Conservation (phyloP, 2,113 vertebrate species). For the Geococcyx californianus region DNA sequence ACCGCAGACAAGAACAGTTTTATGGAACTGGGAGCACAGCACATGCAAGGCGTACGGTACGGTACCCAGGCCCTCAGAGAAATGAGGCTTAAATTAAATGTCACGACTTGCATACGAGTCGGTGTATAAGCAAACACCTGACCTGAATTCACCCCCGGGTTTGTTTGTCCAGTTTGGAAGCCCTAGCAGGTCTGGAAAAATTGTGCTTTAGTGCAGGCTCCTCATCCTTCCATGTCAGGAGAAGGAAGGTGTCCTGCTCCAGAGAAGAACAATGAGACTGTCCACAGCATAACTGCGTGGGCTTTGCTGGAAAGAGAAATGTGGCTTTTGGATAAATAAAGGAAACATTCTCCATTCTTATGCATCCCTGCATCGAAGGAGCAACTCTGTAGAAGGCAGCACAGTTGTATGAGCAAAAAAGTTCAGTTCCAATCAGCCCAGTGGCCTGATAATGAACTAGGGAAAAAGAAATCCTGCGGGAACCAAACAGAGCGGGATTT, state of each 20-base stretch:
- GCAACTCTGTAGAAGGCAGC: accelerated
- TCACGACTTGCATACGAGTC: neutral
- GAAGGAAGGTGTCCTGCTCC: neutral
- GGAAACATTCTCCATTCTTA: accelerated
- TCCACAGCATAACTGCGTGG: accelerated
- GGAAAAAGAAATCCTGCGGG: neutral
- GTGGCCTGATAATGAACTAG: neutral
- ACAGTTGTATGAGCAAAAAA: accelerated
- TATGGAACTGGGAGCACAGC: neutral
- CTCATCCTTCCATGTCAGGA: neutral
- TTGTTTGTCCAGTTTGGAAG: neutral
- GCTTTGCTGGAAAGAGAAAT: accelerated
- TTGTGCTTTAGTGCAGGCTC: neutral
- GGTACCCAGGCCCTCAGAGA: neutral
- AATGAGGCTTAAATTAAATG: slow-evolving; percentile 22
- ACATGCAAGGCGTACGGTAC: neutral
- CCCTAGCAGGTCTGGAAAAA: neutral
- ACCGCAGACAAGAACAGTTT: neutral
- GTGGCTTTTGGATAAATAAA: neutral
- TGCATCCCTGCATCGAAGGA: accelerated
- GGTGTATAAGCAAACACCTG: neutral
- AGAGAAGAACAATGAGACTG: accelerated
- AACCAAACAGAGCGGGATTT: neutral
- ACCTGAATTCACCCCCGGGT: neutral
- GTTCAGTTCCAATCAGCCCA: neutral